phyloP scores from a whole-genome alignment of 2,797 vertebrate genomes.

The Acanthopagrus latus region DNA sequence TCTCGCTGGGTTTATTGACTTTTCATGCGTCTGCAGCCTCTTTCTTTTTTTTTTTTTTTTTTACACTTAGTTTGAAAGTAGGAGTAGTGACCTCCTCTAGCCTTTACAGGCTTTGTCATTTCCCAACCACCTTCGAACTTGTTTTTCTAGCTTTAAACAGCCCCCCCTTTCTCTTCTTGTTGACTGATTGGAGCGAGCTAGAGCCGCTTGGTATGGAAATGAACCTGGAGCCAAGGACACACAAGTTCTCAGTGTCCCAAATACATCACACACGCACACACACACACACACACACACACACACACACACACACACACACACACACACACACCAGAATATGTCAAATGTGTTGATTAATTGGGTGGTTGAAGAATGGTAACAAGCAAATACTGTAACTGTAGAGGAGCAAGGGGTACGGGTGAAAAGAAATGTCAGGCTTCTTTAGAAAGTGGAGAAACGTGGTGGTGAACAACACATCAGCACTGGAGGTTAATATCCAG shows the following conservation, averaged over 20 bases:
- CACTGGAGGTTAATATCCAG: slow-evolving; percentile 6
- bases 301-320: slow-evolving; percentile 2
- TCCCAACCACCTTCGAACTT: slow-evolving; percentile 29
- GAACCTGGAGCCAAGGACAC: slow-evolving; percentile 54
- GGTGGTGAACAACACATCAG: background rate
- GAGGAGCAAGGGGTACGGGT: background rate
- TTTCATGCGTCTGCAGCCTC: slow-evolving; percentile 7
- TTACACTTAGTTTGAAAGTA: slow-evolving; percentile 15
- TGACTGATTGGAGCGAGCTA: slow-evolving; percentile 63
- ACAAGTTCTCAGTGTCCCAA: slow-evolving; percentile 68
- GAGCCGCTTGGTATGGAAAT: slow-evolving; percentile 71
- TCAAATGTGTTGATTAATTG: slow-evolving; percentile 70
- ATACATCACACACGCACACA: slow-evolving; percentile 44
- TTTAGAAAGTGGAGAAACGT: background rate
- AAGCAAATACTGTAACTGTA: slow-evolving; percentile 39
- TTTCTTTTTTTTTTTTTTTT: background rate
- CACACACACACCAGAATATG: slow-evolving; percentile 26
- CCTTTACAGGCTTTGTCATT: slow-evolving; percentile 34
- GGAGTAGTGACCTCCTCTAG: slow-evolving; percentile 11
- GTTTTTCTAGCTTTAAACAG: slow-evolving; percentile 21
- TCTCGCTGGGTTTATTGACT: slow-evolving; percentile 29
- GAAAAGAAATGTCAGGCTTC: background rate
- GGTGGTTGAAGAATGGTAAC: slow-evolving; percentile 47
- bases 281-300: slow-evolving; percentile 2
- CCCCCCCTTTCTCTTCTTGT: slow-evolving; percentile 33